Base-by-base conservation (phyloP, 92 coral and sea anemone species). In the Desmophyllum pertusum region DNA sequence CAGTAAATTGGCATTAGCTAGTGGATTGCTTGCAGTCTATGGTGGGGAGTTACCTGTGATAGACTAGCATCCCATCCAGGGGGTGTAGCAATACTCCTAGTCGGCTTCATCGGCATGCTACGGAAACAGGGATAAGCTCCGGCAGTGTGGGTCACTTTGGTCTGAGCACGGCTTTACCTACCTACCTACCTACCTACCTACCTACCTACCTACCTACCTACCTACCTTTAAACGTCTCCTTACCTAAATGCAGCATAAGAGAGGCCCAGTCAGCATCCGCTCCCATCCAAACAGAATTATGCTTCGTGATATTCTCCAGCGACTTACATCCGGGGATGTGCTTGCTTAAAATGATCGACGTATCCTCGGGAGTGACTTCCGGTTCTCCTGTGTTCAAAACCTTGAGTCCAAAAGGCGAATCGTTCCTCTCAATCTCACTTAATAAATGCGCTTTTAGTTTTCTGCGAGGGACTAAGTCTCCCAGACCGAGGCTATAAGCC, bases 251-350 rank as follows among this genome's bases (percentile, higher is more conserved):
- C 48, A 94, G 80, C 95, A 89, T 89, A 14, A 91, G 88, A 29
- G 98, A 73, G 8, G 98, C 84, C 95, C 98, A 94, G 77, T 92
- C 86, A 3, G 95, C 90, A 40, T 94, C 95, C 0, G 98, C 98
- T 27, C 98, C 98, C 98, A 94, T 94, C 98, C 98, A 94, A 50
- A 94, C 81, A 0, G 98, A 94, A 73, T 89, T 90, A 85, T 94
- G 98, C 78, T 94, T 92, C 27, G 98, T 92, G 41, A 94, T 90
- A 68, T 94, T 92, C 79, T 94, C 98, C 76, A 94, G 84, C 27
- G 95, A 89, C 59, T 83, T 92, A 59, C 98, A 94, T 86, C 98
- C 94, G 85, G 95, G 90, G 2, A 81, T 50, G 31, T 81, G 90
- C 18, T 76, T 83, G 35, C 93, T 93, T n/a, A 94, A 79, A n/a